These are phyloP conservation scores for Sciurus vulgaris DNA, from an alignment of 2,797 vertebrate species.

Conservation along the genomic window DNA sequence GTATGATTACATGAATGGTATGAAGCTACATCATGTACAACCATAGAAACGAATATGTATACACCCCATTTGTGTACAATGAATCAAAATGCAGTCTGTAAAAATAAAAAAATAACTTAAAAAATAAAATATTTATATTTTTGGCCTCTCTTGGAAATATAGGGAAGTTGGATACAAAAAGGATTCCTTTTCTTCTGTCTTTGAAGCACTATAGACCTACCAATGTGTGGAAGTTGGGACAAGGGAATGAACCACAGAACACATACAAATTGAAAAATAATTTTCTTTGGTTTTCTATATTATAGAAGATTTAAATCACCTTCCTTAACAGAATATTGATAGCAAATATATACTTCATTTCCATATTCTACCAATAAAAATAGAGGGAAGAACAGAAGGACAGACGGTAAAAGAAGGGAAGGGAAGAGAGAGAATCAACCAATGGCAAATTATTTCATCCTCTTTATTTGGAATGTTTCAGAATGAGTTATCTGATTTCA, in stretches of 20 bases:
- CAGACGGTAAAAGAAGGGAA: neutral
- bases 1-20: no score
- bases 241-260: neutral
- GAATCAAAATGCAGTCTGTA: no score
- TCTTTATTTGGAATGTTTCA: neutral
- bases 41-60: no score
- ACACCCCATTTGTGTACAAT: no score
- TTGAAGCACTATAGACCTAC: neutral
- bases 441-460: constrained; percentile 26
- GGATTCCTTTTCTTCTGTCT: neutral
- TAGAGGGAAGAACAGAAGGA: neutral
- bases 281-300: neutral
- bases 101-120: no score
- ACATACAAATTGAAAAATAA: constrained; percentile 21
- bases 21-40: no score
- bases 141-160: neutral
- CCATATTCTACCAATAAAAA: neutral
- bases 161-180: neutral
- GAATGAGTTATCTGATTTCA: constrained; percentile 33
- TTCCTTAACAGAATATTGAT: constrained; percentile 22
- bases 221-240: neutral
- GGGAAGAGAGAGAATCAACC: neutral
- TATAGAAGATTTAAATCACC: neutral
- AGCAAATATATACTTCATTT: constrained; percentile 52
- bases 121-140: constrained; percentile 21